A percentile compares a stretch with the other conserved stretches of the same genome.
Conservation (phyloP, 1,140 invertebrate species). For the Drosophila biarmipes region DNA sequence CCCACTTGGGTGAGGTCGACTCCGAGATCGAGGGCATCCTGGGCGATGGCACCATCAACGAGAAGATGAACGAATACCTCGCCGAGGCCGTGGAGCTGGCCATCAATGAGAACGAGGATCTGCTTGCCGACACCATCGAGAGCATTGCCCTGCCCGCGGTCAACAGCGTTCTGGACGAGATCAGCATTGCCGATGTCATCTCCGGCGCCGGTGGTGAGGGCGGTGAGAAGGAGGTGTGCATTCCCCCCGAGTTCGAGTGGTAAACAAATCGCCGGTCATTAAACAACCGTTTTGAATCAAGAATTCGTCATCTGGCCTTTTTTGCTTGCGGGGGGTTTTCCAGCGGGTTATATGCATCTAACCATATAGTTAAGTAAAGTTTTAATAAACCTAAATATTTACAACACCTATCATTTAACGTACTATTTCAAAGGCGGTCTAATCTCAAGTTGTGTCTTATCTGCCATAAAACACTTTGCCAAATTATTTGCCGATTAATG, state of each 20-base stretch:
- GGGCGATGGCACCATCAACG: slow-evolving; percentile 69
- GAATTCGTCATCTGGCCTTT: slow-evolving; percentile 11
- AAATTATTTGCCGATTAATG: slow-evolving; percentile 56
- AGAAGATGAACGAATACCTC: slow-evolving; percentile 73
- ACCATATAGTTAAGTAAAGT: background rate
- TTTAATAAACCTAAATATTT: slow-evolving; percentile 1
- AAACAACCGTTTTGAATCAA: slow-evolving; percentile 45
- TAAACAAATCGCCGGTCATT: slow-evolving; percentile 47
- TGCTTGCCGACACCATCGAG: slow-evolving; percentile 76
- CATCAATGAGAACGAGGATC: slow-evolving; percentile 79
- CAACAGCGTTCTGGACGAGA: slow-evolving; percentile 62
- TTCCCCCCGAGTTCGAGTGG: slow-evolving; percentile 75
- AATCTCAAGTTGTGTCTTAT: slow-evolving; percentile 62
- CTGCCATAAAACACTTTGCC: slow-evolving; percentile 42
- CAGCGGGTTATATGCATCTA: background rate
- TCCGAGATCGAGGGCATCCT: slow-evolving; percentile 80
- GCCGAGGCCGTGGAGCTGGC: slow-evolving; percentile 69
- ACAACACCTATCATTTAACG: slow-evolving; percentile 1
- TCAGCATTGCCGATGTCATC: slow-evolving; percentile 65
- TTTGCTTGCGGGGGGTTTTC: background rate
- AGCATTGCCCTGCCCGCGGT: slow-evolving; percentile 67
- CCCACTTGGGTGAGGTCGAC: slow-evolving; percentile 75
- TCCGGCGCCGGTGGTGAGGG: slow-evolving; percentile 58
- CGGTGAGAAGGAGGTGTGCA: slow-evolving; percentile 74
- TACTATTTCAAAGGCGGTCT: slow-evolving; percentile 4